These are phyloP conservation scores for Nephrotoma flavescens DNA, from an alignment of 2,888 invertebrate species.

Conservation along the genomic window DNA sequence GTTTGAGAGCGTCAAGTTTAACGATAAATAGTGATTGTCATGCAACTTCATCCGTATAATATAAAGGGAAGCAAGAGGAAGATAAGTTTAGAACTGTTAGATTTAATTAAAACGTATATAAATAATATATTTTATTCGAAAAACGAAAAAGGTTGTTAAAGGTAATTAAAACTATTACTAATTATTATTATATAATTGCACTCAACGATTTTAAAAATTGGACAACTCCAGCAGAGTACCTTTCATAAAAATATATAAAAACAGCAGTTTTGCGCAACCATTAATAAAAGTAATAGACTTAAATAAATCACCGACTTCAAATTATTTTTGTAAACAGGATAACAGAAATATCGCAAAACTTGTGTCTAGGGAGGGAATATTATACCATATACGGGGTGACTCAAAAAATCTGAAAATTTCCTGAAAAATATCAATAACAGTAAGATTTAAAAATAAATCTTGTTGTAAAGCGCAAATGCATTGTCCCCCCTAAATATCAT, in stretches of 20 bases:
- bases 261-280: neutral
- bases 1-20: constrained; percentile 28
- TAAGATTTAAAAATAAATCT: too few species aligned
- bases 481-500: too few species aligned
- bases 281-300: too few species aligned
- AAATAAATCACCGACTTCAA: too few species aligned
- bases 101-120: neutral
- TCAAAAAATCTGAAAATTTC: too few species aligned
- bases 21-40: constrained; percentile 35
- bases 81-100: neutral
- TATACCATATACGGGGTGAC: too few species aligned
- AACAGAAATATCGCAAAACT: too few species aligned
- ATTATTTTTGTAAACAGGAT: too few species aligned
- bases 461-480: too few species aligned
- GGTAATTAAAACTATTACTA: neutral
- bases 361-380: too few species aligned
- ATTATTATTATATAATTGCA: neutral
- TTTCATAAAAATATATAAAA: neutral
- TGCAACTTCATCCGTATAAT: constrained; percentile 38
- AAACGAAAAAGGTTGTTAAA: neutral
- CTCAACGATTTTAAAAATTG: neutral
- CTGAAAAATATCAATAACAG: too few species aligned
- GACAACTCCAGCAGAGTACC: neutral
- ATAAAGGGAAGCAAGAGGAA: too few species aligned
- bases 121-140: neutral